phyloP scores from a whole-genome alignment of 2,113 vertebrate genomes.

The Psittacula cyanocephala region DNA sequence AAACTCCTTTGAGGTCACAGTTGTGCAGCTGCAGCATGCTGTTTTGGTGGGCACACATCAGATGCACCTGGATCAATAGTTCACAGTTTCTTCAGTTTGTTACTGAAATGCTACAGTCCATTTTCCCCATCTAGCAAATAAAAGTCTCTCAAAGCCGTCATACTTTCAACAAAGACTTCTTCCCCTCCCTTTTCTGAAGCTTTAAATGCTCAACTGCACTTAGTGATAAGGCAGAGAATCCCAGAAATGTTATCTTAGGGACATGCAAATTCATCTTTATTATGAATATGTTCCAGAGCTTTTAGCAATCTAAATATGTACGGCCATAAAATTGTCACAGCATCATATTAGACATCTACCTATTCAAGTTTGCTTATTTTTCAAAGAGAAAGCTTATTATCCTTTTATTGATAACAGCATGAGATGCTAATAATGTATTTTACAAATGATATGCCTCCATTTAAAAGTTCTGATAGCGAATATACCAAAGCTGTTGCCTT shows the following conservation, averaged over 20 bases:
- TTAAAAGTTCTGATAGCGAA: neutral
- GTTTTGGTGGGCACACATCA: accelerated
- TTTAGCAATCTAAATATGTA: neutral
- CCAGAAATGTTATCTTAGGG: neutral
- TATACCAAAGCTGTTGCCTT: neutral
- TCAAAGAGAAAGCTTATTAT: neutral
- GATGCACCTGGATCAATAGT: accelerated
- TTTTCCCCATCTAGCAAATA: neutral
- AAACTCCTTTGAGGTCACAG: accelerated
- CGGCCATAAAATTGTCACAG: neutral
- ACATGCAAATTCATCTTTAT: neutral
- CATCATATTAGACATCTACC: neutral
- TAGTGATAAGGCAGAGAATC: neutral
- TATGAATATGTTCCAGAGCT: neutral
- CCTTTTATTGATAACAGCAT: neutral
- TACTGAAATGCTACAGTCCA: accelerated
- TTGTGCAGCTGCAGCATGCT: accelerated
- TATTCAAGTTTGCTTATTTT: neutral
- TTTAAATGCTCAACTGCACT: neutral
- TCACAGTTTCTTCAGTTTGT: neutral
- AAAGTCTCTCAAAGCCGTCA: neutral
- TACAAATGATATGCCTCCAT: neutral
- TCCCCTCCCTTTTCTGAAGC: neutral
- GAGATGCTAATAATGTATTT: neutral
- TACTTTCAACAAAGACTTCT: neutral